Evolutionary conservation across 2,797 vertebrate species (phyloP).

Genomic region (Danio aesculapii): DNA sequence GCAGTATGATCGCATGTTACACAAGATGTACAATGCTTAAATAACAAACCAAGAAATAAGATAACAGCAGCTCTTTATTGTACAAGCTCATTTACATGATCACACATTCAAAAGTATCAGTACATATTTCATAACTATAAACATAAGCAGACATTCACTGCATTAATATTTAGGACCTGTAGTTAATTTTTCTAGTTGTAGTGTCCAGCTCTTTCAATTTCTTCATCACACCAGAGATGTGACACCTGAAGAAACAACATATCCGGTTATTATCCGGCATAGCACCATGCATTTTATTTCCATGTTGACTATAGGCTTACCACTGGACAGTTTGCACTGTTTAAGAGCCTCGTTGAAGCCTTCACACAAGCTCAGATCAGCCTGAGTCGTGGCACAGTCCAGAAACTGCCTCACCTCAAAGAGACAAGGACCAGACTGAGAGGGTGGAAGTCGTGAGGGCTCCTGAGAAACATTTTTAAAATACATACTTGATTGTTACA

Average conservation of each 20-base stretch:
- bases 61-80: conserved; percentile 67
- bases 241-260: conserved; percentile 67
- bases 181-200: conserved; percentile 27
- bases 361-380: conserved; percentile 89
- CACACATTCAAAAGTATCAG: conserved; percentile 40
- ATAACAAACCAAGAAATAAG: conserved; percentile 18
- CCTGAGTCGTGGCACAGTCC: conserved; percentile 89
- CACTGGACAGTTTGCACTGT: conserved; percentile 89
- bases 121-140: conserved; percentile 46
- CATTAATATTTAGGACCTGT: background rate
- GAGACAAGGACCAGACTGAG: conserved; percentile 83
- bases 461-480: conserved; percentile 68
- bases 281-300: background rate
- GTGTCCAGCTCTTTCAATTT: conserved; percentile 10
- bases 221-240: conserved; percentile 71
- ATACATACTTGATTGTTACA: too few species aligned
- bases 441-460: conserved; percentile 61
- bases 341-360: conserved; percentile 93
- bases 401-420: conserved; percentile 94
- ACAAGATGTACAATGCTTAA: background rate
- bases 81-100: conserved; percentile 59
- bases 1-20: background rate
- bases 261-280: background rate
- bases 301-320: conserved; percentile 73
- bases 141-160: conserved; percentile 30